Evolutionary conservation across 23 tunicate species (phyloP), one percentile per base, ranked within the genome.

Genomic region (Botrylloides violaceus): DNA sequence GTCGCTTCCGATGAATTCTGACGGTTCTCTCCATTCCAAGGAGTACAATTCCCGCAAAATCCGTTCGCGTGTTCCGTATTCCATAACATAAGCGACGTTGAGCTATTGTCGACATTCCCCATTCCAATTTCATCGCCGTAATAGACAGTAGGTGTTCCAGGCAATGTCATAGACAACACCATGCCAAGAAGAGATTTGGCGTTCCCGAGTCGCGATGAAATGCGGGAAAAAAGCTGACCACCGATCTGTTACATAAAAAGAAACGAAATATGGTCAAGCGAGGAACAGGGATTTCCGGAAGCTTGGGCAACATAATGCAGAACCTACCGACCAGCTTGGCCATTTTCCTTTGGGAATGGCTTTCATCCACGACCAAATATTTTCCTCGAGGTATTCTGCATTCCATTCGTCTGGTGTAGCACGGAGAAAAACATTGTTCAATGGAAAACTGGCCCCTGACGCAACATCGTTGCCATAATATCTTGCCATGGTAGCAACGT

Each of bases 121-220:
- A 87, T 87, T 70, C 96, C 96, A 3, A 87, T 76, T 57, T 87
- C 96, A 36, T 87, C 96, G 34, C 96, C 96, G 65, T 87, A 81
- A 62, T 87, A 87, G 58, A 87, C 70, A 34, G 82, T 81, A 15
- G 83, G 75, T 5, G 87, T 87, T 49, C 96, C 96, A 22, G 84
- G 73, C 24, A 87, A 62, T 24, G 83, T 82, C 73, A 82, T 60
- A 2, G 74, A 73, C 62, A 80, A 36, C 26, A 85, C 78, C 1
- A 71, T 60, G 5, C 77, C 79, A 18, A 70, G 30, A 9, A 66
- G 37, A 19, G 92, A 73, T 62, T 23, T 32, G 1, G 31, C 66
- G 24, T 32, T 49, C 25, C 79, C 94, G 3, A 81, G 49, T 29
- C 94, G 77, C n/a, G 81, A 36, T 3, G 78, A 76, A 1, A 86